phyloP scores from a whole-genome alignment of 2,888 invertebrate genomes.

The Caenorhabditis uteleia region DNA sequence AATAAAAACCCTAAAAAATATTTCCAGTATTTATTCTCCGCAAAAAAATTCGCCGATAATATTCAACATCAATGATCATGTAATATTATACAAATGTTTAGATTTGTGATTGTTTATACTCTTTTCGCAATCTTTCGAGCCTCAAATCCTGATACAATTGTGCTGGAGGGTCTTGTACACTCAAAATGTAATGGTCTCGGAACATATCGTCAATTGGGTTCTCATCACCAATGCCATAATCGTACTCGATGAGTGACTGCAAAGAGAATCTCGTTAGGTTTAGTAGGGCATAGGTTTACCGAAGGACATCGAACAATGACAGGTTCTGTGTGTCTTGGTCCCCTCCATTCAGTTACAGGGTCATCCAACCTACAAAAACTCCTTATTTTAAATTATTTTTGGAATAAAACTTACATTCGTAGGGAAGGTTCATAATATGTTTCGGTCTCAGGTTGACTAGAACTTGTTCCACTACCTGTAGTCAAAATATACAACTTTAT shows the following conservation, averaged over 20 bases:
- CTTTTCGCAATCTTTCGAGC: slow-evolving; percentile 47
- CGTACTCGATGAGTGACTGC: slow-evolving; percentile 32
- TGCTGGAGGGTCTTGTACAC: slow-evolving; percentile 46
- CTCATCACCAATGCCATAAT: slow-evolving; percentile 43
- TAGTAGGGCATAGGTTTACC: slow-evolving; percentile 2
- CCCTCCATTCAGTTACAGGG: slow-evolving; percentile 37
- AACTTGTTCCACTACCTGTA: slow-evolving; percentile 26
- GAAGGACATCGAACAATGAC: slow-evolving; percentile 25
- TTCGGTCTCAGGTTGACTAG: slow-evolving; percentile 45
- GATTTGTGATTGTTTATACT: slow-evolving; percentile 51
- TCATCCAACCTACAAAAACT: slow-evolving; percentile 36
- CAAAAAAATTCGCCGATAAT: no score
- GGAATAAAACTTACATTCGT: slow-evolving; percentile 39
- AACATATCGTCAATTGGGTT: slow-evolving; percentile 51
- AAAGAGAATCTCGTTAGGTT: not conserved
- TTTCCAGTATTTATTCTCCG: no score
- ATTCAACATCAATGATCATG: no score
- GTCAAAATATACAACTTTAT: no score
- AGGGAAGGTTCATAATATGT: slow-evolving; percentile 49
- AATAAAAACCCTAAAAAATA: no score
- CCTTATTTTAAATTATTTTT: not conserved
- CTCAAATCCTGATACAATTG: slow-evolving; percentile 50
- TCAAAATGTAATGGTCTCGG: slow-evolving; percentile 51
- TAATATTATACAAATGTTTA: slow-evolving; percentile 2
- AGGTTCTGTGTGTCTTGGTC: slow-evolving; percentile 23